Evolutionary conservation across 2,888 invertebrate species (phyloP).

Genomic region (Cheilosia soror): DNA sequence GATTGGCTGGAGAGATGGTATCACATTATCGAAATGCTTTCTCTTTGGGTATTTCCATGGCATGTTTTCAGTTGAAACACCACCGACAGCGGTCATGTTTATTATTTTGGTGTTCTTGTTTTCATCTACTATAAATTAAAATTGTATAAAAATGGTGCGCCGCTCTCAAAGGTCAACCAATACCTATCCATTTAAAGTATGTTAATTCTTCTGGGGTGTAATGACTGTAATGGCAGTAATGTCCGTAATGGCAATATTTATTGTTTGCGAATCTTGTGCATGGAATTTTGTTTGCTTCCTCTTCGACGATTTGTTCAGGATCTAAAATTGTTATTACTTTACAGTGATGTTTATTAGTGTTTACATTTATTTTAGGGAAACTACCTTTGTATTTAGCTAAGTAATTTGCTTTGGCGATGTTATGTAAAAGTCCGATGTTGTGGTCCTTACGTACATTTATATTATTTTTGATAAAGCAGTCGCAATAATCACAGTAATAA

Average conservation of each 20-base stretch:
- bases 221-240: slow-evolving; percentile 70
- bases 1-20: slow-evolving; percentile 77
- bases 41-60: slow-evolving; percentile 47
- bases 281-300: slow-evolving; percentile 72
- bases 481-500: slow-evolving; percentile 83
- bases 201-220: slow-evolving; percentile 54
- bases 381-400: slow-evolving; percentile 76
- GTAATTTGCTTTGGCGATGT: slow-evolving; percentile 79
- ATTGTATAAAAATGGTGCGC: neutral
- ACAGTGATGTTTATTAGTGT: neutral
- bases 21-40: slow-evolving; percentile 48
- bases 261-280: slow-evolving; percentile 60
- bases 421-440: slow-evolving; percentile 80
- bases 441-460: slow-evolving; percentile 81
- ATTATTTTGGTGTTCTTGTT: neutral
- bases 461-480: slow-evolving; percentile 82
- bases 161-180: neutral
- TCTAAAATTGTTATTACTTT: slow-evolving; percentile 47
- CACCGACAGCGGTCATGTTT: neutral
- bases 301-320: slow-evolving; percentile 62
- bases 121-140: slow-evolving; percentile 1
- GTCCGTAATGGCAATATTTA: slow-evolving; percentile 65
- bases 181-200: slow-evolving; percentile 29
- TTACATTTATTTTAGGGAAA: neutral
- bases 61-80: neutral